These are phyloP conservation scores for Catocala sponsa DNA, from an alignment of 2,888 invertebrate genomes.

Conservation along the genomic window DNA sequence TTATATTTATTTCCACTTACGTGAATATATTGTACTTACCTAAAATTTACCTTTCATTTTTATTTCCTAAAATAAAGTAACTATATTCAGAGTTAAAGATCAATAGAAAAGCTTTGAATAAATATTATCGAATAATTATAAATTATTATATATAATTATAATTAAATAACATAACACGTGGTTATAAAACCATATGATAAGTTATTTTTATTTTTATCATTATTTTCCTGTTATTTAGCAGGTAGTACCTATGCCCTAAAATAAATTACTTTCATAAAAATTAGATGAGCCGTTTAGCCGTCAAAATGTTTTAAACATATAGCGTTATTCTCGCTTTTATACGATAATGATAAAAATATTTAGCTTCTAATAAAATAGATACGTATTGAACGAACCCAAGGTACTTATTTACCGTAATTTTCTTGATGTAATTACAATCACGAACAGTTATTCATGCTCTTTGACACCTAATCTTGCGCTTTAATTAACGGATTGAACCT, in stretches of 20 bases:
- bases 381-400: neutral
- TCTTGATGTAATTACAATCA: neutral
- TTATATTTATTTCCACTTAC: constrained; percentile 38
- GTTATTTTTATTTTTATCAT: too few species aligned
- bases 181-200: too few species aligned
- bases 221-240: too few species aligned
- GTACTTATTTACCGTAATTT: neutral
- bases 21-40: constrained; percentile 24
- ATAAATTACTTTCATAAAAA: too few species aligned
- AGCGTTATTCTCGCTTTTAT: too few species aligned
- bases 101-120: constrained; percentile 2
- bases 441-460: neutral
- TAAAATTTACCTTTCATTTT: constrained; percentile 12
- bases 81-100: neutral
- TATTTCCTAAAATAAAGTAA: constrained; percentile 12
- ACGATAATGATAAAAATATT: too few species aligned
- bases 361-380: neutral
- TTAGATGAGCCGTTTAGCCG: too few species aligned
- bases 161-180: too few species aligned
- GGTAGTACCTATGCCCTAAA: too few species aligned
- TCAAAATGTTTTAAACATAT: too few species aligned
- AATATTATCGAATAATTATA: neutral
- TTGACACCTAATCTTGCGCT: constrained; percentile 7
- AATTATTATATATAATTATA: too few species aligned
- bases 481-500: constrained; percentile 23